Base-by-base conservation (phyloP, 2,888 invertebrate genomes). In the Parnassius mnemosyne region DNA sequence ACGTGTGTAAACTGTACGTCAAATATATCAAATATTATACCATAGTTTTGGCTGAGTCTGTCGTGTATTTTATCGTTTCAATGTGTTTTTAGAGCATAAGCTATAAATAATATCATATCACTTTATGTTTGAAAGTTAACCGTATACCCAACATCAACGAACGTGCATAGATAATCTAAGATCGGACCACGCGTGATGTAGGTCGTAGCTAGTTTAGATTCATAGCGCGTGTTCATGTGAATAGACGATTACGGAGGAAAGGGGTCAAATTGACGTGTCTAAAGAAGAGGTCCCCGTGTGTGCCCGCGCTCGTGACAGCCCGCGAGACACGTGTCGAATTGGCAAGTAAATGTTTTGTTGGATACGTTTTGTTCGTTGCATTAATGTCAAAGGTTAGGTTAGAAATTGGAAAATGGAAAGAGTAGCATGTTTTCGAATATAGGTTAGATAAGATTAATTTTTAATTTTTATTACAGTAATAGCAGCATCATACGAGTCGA, bases 161-260 rank as follows among this genome's bases (percentile, higher is more conserved):
- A 69, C 72, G 69, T 71, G 72, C 66, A 65, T 58, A 70, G 69
- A 70, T 71, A 73, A 71, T 72, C 71, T 68, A 56, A 43, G 56
- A 60, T 66, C 65, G 65, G 60, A 46, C 55, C 65, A 64, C 64
- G 65, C 61, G 65, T 65, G 66, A 65, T 69, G 66, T 68, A 69
- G 67, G 65, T 61, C 60, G 64, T 65, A 53, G 42, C 67, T 73
- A 69, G 71, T 76, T 73, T 67, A 69, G 66, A 75, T 73, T 74
- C 74, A 74, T 16, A 46, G 65, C 65, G 69, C 71, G 70, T 69
- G 71, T 70, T 66, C 71, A 66, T 71, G 71, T 73, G 74, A 75
- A 75, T 74, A 75, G 74, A 73, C 73, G 71, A 76, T 75, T 74
- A 75, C 73, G 68, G 72, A 68, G 71, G 73, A 70, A 74, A 74